A percentile compares a stretch with the other conserved stretches of the same genome.
These are phyloP conservation scores for Toxonevra muliebris DNA, from an alignment of 2,888 invertebrate genomes.

Conservation along the genomic window DNA sequence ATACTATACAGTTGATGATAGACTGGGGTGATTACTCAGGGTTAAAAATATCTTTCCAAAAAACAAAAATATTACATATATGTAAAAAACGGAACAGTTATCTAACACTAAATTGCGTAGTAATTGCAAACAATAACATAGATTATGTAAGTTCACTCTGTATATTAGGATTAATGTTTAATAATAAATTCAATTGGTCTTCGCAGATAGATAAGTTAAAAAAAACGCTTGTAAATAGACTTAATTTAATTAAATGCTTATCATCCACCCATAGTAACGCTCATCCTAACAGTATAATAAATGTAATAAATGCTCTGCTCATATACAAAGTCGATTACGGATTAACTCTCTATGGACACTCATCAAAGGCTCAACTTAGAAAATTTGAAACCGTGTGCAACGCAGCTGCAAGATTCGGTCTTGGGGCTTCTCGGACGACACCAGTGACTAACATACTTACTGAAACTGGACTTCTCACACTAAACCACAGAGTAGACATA, in stretches of 20 bases:
- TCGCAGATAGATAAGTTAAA: background rate
- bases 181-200: conserved; percentile 4
- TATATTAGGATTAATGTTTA: conserved; percentile 21
- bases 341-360: conserved; percentile 9
- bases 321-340: conserved; percentile 20
- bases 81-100: background rate
- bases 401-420: background rate
- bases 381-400: conserved; percentile 11
- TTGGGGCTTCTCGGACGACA: no score
- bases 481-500: background rate
- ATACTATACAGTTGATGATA: background rate
- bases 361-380: conserved; percentile 7
- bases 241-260: conserved; percentile 23
- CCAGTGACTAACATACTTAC: conserved; percentile 17
- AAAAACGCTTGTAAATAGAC: background rate
- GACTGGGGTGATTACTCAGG: background rate
- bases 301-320: background rate
- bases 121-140: background rate
- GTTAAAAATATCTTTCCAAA: background rate
- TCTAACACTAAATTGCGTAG: background rate
- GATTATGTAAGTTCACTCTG: background rate
- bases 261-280: no score
- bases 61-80: conserved; percentile 11
- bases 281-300: conserved; percentile 7
- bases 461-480: conserved; percentile 4